phyloP scores from a whole-genome alignment of 2,888 invertebrate species.

The Nomada fabriciana region DNA sequence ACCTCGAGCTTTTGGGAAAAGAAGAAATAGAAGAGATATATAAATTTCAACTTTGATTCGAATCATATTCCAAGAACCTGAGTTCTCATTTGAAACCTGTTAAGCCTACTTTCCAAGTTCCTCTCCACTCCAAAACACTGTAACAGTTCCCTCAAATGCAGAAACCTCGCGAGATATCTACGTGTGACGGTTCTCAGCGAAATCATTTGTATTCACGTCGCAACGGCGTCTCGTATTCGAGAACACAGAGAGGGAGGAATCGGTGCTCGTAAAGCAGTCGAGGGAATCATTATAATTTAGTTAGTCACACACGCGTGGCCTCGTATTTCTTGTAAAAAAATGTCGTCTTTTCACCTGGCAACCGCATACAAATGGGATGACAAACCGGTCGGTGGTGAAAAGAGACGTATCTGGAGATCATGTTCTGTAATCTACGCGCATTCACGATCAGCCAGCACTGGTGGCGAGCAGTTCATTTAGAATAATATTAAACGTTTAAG shows the following conservation, averaged over 20 bases:
- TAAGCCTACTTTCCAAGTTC: constrained; percentile 3
- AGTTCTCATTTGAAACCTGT: neutral
- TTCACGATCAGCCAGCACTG: neutral
- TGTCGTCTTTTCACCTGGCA: constrained; percentile 44
- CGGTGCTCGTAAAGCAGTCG: constrained; percentile 46
- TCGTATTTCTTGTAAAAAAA: constrained; percentile 21
- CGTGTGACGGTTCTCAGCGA: constrained; percentile 3
- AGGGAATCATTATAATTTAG: constrained; percentile 65
- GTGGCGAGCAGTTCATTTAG: neutral
- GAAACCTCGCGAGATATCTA: constrained; percentile 6
- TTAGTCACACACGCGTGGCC: constrained; percentile 36
- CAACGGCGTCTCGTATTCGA: constrained; percentile 47
- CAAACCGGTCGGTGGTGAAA: constrained; percentile 23
- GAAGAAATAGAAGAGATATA: neutral
- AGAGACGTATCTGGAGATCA: neutral
- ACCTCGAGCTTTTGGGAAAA: too few relatives aligned
- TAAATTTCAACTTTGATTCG: neutral
- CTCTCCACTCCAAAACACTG: neutral
- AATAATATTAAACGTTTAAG: neutral
- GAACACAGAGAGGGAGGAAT: constrained; percentile 32
- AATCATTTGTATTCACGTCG: constrained; percentile 60
- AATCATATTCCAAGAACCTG: neutral
- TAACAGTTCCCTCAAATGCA: constrained; percentile 18
- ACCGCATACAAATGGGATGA: constrained; percentile 59
- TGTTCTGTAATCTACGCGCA: constrained; percentile 28